Conservation (phyloP, 2,797 vertebrate species). For the Stomatorhinus walkeri region DNA sequence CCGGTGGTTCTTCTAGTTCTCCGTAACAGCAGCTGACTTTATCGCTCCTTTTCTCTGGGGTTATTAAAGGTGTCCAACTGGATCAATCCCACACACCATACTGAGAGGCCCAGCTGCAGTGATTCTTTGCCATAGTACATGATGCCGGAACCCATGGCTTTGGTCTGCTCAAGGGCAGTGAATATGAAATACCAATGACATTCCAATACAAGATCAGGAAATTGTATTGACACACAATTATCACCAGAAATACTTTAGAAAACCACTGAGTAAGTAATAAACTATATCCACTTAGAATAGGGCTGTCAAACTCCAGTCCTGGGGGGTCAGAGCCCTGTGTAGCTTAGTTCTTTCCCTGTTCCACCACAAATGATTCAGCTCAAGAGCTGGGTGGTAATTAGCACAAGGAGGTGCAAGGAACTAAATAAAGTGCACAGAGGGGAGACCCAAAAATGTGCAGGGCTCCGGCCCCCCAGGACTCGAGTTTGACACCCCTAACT, state of each 20-base stretch:
- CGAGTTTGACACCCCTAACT: background rate
- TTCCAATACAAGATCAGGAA: background rate
- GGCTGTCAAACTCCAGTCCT: background rate
- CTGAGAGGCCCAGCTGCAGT: conserved; percentile 1
- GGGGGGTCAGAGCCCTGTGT: background rate
- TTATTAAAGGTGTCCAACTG: background rate
- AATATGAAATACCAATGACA: background rate
- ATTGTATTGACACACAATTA: background rate
- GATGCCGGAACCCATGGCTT: background rate
- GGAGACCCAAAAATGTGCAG: background rate
- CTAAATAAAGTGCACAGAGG: background rate
- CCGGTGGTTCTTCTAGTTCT: background rate
- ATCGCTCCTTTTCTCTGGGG: background rate
- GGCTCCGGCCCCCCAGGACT: background rate
- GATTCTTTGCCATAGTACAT: background rate
- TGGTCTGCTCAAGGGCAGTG: background rate
- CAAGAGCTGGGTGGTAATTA: background rate
- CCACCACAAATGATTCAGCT: background rate
- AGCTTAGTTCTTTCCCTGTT: background rate
- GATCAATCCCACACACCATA: background rate
- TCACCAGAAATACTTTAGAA: background rate
- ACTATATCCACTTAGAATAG: background rate
- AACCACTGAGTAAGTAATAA: background rate
- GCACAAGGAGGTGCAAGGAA: background rate
- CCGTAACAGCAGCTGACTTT: background rate